Percentiles rank a stretch among this genome's conserved stretches.
phyloP scores from a whole-genome alignment of 2,888 invertebrate genomes.

The Exephanes ischioxanthus region DNA sequence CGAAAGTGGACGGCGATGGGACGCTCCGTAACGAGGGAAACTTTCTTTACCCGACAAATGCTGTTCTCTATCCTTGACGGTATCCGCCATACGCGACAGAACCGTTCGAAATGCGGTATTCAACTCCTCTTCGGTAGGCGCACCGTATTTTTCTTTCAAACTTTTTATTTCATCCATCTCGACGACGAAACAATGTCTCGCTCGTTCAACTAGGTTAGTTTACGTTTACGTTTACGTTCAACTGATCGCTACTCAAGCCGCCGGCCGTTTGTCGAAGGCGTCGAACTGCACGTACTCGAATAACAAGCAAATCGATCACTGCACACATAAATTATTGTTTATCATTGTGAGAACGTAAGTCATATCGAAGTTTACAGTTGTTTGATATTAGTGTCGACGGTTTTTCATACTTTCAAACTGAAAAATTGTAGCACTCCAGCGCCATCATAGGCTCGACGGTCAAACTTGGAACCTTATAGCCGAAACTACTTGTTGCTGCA shows the following conservation, averaged over 20 bases:
- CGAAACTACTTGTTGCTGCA: neutral
- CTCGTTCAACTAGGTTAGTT: neutral
- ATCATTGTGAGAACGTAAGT: neutral
- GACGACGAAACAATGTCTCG: neutral
- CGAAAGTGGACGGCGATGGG: neutral
- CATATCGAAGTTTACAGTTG: too few relatives aligned
- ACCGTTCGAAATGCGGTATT: slow-evolving; percentile 2
- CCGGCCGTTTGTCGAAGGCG: neutral
- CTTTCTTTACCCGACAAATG: slow-evolving; percentile 52
- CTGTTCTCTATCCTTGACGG: slow-evolving; percentile 46
- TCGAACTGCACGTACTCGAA: neutral
- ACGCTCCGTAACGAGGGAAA: neutral
- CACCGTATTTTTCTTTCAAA: slow-evolving; percentile 52
- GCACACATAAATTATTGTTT: neutral
- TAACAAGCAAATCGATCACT: neutral
- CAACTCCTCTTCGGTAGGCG: slow-evolving; percentile 44
- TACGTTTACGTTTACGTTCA: neutral
- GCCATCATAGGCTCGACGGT: neutral
- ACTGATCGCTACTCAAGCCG: neutral
- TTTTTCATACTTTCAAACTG: neutral
- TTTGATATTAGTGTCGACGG: too few relatives aligned
- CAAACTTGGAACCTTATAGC: neutral
- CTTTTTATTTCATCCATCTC: slow-evolving; percentile 64
- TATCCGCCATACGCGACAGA: slow-evolving; percentile 29
- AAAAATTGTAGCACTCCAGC: neutral